Conservation (phyloP, 2,888 invertebrate species). For the Lasius platythorax region DNA sequence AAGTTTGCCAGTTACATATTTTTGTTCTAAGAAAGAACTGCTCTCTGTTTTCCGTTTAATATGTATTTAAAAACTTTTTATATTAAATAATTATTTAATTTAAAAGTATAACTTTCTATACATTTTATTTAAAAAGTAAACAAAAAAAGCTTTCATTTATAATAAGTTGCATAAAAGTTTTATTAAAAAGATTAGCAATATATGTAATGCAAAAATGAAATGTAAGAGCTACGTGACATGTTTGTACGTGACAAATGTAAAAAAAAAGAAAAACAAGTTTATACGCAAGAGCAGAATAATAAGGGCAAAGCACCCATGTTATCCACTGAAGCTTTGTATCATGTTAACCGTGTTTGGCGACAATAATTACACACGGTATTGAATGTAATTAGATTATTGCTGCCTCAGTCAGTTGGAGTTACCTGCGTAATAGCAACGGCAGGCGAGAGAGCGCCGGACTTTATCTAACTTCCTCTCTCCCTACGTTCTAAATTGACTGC, state of each 20-base stretch:
- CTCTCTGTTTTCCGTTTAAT: not conserved
- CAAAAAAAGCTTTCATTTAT: no score
- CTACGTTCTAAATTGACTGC: conserved; percentile 69
- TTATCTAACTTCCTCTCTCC: conserved; percentile 71
- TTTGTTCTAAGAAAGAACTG: not conserved
- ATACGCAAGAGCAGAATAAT: not conserved
- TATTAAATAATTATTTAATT: not conserved
- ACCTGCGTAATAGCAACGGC: conserved; percentile 46
- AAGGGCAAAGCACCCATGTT: not conserved
- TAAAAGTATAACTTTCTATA: not conserved
- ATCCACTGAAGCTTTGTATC: conserved; percentile 37
- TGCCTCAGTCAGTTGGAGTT: conserved; percentile 62
- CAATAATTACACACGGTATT: conserved; percentile 60
- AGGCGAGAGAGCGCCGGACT: conserved; percentile 62
- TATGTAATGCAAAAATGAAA: not conserved
- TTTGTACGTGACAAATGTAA: not conserved
- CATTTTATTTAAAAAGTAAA: not conserved
- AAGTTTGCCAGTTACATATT: no score
- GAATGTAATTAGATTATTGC: conserved; percentile 72
- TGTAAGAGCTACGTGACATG: not conserved
- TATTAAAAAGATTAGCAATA: not conserved
- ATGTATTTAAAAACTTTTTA: not conserved
- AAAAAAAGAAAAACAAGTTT: not conserved
- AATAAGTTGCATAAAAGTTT: not conserved
- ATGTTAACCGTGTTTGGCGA: conserved; percentile 41